These are phyloP conservation scores for Syngnathus rostellatus DNA, from an alignment of 2,797 vertebrate genomes.

Conservation along the genomic window DNA sequence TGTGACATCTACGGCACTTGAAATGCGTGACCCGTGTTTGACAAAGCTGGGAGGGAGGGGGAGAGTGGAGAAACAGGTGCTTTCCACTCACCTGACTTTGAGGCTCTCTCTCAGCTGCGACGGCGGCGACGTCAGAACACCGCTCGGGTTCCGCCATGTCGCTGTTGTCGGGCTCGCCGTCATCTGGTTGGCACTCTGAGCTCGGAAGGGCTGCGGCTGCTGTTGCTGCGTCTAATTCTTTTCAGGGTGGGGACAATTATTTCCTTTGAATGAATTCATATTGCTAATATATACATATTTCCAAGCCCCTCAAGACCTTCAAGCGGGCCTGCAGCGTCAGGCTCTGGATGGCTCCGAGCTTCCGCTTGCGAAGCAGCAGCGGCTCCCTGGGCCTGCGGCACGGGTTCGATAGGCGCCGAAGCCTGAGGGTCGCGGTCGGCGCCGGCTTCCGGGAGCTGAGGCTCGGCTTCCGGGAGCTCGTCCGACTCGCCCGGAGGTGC, in stretches of 20 bases:
- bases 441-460: conserved; percentile 11
- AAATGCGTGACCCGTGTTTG: conserved; percentile 46
- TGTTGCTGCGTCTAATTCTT: conserved; percentile 37
- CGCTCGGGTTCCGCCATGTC: conserved; percentile 56
- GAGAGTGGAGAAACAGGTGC: neutral
- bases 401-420: conserved; percentile 31
- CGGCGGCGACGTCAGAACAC: conserved; percentile 22
- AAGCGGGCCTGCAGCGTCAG: conserved; percentile 11
- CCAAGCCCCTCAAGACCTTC: conserved; percentile 42
- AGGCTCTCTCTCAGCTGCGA: conserved; percentile 37
- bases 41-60: neutral
- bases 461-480: conserved; percentile 13
- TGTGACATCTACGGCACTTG: conserved; percentile 8
- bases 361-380: conserved; percentile 23
- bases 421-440: conserved; percentile 26
- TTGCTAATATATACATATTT: no score
- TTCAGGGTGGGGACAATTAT: conserved; percentile 33
- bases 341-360: conserved; percentile 20
- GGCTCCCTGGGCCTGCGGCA: conserved; percentile 35
- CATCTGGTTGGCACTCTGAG: conserved; percentile 59
- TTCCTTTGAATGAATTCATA: neutral
- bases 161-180: conserved; percentile 57
- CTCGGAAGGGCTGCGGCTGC: conserved; percentile 55
- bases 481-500: conserved; percentile 67
- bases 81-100: conserved; percentile 53